These are phyloP conservation scores for Venturia canescens DNA, from an alignment of 1,140 invertebrate species.

Conservation along the genomic window DNA sequence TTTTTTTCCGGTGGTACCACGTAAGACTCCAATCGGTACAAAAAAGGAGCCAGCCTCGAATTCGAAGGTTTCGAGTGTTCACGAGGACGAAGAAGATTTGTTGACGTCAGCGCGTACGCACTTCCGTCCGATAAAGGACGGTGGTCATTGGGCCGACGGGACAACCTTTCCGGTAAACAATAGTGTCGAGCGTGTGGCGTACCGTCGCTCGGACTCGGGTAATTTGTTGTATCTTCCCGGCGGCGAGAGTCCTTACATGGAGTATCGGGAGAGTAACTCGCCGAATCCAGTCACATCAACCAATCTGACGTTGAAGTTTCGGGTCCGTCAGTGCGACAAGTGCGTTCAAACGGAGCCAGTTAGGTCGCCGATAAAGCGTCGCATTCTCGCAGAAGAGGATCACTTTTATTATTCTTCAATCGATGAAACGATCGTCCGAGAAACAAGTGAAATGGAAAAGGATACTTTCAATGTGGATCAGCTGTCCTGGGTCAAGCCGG, in stretches of 20 bases:
- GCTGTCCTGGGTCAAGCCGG: slow-evolving; percentile 63
- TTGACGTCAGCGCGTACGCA: slow-evolving; percentile 85
- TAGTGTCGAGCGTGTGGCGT: slow-evolving; percentile 79
- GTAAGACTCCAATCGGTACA: slow-evolving; percentile 65
- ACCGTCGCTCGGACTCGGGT: slow-evolving; percentile 72
- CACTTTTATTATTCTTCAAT: slow-evolving; percentile 66
- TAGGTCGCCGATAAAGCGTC: slow-evolving; percentile 70
- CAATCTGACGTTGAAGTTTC: slow-evolving; percentile 77
- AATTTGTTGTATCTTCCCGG: slow-evolving; percentile 73
- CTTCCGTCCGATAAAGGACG: slow-evolving; percentile 84
- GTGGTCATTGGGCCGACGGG: slow-evolving; percentile 80
- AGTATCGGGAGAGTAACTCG: slow-evolving; percentile 73
- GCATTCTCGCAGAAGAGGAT: slow-evolving; percentile 71
- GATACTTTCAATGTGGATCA: slow-evolving; percentile 67
- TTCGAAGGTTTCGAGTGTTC: slow-evolving; percentile 62
- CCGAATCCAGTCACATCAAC: slow-evolving; percentile 57
- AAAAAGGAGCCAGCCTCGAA: slow-evolving; percentile 66
- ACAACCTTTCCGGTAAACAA: slow-evolving; percentile 83
- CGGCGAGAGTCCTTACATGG: slow-evolving; percentile 77
- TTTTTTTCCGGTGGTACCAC: slow-evolving; percentile 65
- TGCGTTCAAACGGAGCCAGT: slow-evolving; percentile 79
- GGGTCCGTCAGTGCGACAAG: slow-evolving; percentile 78
- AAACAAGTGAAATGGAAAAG: slow-evolving; percentile 61
- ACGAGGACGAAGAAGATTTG: slow-evolving; percentile 81
- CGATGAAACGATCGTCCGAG: slow-evolving; percentile 60